Evolutionary conservation across 2,888 invertebrate species (phyloP).

Genomic region (Noctua pronuba): DNA sequence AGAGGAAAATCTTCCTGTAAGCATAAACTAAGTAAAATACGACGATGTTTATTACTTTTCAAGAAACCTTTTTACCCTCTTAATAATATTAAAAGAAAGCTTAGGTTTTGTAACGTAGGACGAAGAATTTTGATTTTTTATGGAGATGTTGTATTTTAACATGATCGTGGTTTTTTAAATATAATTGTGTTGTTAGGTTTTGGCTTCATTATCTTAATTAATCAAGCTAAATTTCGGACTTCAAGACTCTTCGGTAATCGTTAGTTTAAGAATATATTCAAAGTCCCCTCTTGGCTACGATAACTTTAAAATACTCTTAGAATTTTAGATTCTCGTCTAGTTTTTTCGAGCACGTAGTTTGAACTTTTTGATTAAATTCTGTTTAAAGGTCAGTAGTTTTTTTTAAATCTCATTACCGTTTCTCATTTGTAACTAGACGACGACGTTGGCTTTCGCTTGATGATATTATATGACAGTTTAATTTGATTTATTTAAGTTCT

Average conservation of each 20-base stretch:
- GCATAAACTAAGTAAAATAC: slow-evolving; percentile 17
- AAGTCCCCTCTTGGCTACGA: neutral
- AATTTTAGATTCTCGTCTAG: neutral
- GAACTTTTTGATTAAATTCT: slow-evolving; percentile 42
- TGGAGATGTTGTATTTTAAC: neutral
- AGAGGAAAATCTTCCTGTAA: neutral
- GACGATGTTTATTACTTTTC: slow-evolving; percentile 9
- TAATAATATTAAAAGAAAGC: slow-evolving; percentile 19
- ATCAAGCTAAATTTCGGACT: neutral
- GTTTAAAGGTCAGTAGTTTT: slow-evolving; percentile 11
- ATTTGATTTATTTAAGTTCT: neutral
- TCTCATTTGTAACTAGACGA: neutral
- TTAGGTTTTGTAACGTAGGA: neutral
- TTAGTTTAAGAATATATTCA: slow-evolving; percentile 8
- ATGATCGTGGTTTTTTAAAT: neutral
- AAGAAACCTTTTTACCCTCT: slow-evolving; percentile 6
- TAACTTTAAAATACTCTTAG: neutral
- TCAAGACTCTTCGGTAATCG: neutral
- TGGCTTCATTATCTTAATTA: neutral
- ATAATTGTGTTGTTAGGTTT: neutral
- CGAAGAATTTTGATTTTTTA: neutral
- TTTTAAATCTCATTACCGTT: slow-evolving; percentile 3
- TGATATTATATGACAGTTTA: neutral
- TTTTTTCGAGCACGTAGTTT: slow-evolving; percentile 11
- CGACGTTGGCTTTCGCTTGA: neutral